phyloP scores from a whole-genome alignment of 2,113 vertebrate species.

The Diadophis punctatus region DNA sequence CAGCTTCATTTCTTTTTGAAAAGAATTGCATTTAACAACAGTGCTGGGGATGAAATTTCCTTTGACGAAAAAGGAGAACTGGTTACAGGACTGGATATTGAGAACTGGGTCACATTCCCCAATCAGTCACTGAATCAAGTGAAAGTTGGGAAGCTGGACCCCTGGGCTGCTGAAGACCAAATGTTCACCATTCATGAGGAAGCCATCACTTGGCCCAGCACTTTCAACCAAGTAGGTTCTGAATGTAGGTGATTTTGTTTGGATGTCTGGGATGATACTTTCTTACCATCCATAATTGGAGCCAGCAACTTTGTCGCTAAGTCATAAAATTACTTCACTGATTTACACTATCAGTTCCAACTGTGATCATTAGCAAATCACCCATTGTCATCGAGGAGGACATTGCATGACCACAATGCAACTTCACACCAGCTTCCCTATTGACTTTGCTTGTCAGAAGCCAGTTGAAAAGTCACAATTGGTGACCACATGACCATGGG shows the following conservation, averaged over 20 bases:
- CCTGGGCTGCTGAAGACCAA: not conserved
- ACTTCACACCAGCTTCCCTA: no score
- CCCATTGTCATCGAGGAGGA: no score
- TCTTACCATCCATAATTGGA: no score
- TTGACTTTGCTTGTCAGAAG: no score
- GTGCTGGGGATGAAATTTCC: not conserved
- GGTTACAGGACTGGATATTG: not conserved
- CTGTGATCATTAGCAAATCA: no score
- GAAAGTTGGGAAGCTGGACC: not conserved
- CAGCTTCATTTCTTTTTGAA: not conserved
- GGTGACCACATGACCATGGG: no score
- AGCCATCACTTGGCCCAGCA: not conserved
- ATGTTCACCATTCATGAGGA: not conserved
- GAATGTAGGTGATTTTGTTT: not conserved
- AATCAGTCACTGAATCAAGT: not conserved
- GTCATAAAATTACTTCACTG: no score
- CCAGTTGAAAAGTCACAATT: no score
- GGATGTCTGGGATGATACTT: no score
- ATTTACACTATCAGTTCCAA: no score
- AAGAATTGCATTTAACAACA: not conserved
- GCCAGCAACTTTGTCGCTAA: no score
- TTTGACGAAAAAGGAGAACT: not conserved
- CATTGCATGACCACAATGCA: no score
- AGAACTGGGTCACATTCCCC: not conserved
- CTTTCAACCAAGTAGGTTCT: not conserved